phyloP scores from a whole-genome alignment of 2,888 invertebrate species.

The Watsonalla cultraria region DNA sequence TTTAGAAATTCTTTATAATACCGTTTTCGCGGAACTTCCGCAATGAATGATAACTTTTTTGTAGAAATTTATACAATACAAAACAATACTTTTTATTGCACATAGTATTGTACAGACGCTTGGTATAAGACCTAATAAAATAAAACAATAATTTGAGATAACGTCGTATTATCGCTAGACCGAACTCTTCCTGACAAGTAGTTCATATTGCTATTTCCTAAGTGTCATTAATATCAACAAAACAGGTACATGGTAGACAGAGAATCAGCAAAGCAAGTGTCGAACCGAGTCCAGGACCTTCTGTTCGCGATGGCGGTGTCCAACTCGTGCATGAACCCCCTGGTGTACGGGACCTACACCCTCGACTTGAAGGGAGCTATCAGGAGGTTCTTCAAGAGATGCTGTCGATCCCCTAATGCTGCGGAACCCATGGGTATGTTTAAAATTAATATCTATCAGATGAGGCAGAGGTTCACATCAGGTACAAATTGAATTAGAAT shows the following conservation, averaged over 20 bases:
- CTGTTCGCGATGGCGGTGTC: constrained; percentile 89
- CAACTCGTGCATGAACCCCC: constrained; percentile 89
- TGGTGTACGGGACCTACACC: constrained; percentile 87
- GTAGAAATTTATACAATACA: no score
- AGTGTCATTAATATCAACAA: background rate
- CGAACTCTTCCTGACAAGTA: no score
- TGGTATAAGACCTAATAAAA: background rate
- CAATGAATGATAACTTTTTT: no score
- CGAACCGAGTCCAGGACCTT: constrained; percentile 82
- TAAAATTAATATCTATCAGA: no score
- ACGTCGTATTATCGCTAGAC: no score
- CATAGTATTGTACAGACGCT: background rate
- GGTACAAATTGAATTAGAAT: no score
- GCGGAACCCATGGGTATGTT: constrained; percentile 47
- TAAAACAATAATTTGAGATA: background rate
- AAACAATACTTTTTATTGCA: no score
- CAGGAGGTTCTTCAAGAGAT: constrained; percentile 39
- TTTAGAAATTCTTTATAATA: no score
- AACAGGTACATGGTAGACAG: constrained; percentile 85
- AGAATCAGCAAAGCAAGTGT: constrained; percentile 80
- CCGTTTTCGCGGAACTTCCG: no score
- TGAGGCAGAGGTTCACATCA: no score
- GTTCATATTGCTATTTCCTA: no score
- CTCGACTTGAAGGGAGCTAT: constrained; percentile 44
- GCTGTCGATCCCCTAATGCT: constrained; percentile 46